A percentile compares a stretch with the other conserved stretches of the same genome.
phyloP scores from a whole-genome alignment of 1,140 invertebrate genomes.

The Lycorma delicatula region DNA sequence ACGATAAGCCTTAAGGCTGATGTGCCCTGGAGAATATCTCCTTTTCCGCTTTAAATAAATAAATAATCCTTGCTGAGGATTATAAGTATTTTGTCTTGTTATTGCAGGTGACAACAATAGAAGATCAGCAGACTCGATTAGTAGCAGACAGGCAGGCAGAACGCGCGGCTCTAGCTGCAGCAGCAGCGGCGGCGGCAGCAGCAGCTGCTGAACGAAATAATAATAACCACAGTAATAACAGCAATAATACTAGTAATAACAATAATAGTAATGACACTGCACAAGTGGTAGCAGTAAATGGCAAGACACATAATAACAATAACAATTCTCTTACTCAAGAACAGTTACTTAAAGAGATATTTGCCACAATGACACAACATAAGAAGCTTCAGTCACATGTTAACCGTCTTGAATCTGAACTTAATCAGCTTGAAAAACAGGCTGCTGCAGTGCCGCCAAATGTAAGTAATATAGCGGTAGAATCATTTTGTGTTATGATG shows the following conservation, averaged over 20 bases:
- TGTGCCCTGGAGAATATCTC: too few relatives aligned
- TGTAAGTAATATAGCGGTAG: too few relatives aligned
- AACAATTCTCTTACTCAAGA: conserved; percentile 51
- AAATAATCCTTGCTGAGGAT: too few relatives aligned
- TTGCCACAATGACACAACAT: conserved; percentile 64
- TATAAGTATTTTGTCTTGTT: too few relatives aligned
- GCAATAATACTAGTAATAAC: too few relatives aligned
- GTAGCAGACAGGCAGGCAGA: conserved; percentile 22
- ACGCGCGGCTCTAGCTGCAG: conserved; percentile 12
- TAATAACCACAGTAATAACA: conserved; percentile 51
- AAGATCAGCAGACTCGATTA: conserved; percentile 24
- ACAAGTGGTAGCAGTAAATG: conserved; percentile 39
- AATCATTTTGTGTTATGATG: too few relatives aligned
- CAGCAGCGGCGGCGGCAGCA: conserved; percentile 19
- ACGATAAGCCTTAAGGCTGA: too few relatives aligned
- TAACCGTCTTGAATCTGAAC: conserved; percentile 10
- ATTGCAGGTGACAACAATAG: conserved; percentile 23
- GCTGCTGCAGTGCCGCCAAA: not conserved
- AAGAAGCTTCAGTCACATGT: conserved; percentile 69
- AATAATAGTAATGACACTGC: conserved; percentile 51
- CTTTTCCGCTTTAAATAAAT: too few relatives aligned
- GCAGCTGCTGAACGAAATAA: not conserved
- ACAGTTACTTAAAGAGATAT: conserved; percentile 75
- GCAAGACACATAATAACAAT: too few relatives aligned
- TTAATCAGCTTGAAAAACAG: conserved; percentile 11